A percentile compares a stretch with the other conserved stretches of the same genome.
phyloP scores from a whole-genome alignment of 2,113 vertebrate genomes.

The Himantopus leucocephalus region DNA sequence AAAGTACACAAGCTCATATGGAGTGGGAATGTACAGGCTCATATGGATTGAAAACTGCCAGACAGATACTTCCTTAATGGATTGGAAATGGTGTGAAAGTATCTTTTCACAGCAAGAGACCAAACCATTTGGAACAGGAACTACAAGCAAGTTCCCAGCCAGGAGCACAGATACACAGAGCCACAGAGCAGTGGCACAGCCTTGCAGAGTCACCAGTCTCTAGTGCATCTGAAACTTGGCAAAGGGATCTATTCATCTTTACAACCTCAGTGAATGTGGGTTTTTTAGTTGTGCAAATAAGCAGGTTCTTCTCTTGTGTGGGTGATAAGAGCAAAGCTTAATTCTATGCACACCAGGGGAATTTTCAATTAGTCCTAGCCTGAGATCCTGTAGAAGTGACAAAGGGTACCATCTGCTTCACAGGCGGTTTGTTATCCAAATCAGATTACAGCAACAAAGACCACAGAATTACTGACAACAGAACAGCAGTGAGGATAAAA shows the following conservation, averaged over 20 bases:
- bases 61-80: not conserved
- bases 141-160: not conserved
- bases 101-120: not conserved
- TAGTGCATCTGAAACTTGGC: not conserved
- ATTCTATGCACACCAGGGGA: not conserved
- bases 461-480: not conserved
- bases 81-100: not conserved
- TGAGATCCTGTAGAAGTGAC: not conserved
- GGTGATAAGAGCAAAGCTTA: not conserved
- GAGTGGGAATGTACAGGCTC: not conserved
- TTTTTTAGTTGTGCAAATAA: not conserved
- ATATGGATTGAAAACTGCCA: not conserved
- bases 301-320: not conserved
- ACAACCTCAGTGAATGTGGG: not conserved
- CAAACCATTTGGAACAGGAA: not conserved
- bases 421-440: conserved; percentile 2
- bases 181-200: not conserved
- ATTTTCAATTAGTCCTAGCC: conserved; percentile 9
- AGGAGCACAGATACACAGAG: not conserved
- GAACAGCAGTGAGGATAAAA: not conserved
- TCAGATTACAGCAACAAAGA: not conserved
- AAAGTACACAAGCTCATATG: not conserved
- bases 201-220: not conserved
- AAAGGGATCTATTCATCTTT: not conserved
- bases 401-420: conserved; percentile 40